phyloP scores from a whole-genome alignment of 2,797 vertebrate species.

The Halcyon chelicuti region DNA sequence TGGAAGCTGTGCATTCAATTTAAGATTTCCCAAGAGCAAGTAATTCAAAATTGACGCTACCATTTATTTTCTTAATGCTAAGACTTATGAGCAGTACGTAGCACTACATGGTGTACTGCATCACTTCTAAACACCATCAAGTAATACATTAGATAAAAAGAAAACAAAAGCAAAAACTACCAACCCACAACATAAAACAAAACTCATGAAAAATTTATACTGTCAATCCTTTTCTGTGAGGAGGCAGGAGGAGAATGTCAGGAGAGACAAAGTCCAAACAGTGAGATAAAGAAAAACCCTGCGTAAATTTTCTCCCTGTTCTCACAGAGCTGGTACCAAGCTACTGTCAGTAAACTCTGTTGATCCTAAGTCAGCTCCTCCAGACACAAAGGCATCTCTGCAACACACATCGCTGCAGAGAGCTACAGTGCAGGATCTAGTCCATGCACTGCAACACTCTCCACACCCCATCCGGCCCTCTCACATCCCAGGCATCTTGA shows the following conservation, averaged over 20 bases:
- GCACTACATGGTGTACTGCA: background rate
- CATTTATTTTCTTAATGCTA: background rate
- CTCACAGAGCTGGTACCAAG: fast-evolving
- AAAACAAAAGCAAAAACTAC: background rate
- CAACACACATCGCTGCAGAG: background rate
- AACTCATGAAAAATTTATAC: background rate
- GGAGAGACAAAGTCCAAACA: background rate
- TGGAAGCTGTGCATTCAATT: background rate
- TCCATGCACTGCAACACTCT: background rate
- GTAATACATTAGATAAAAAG: background rate
- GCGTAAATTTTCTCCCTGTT: fast-evolving
- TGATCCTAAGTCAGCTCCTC: background rate
- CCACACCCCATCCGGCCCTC: background rate
- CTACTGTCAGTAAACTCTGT: background rate
- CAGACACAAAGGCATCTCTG: background rate
- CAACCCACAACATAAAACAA: background rate
- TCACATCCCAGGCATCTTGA: background rate
- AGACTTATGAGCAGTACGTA: background rate
- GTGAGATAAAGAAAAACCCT: background rate
- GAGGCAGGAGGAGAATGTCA: background rate
- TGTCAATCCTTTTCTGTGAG: background rate
- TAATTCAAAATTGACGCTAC: background rate
- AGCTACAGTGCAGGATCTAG: background rate
- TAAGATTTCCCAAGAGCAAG: background rate
- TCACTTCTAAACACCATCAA: background rate